A percentile compares a stretch with the other conserved stretches of the same genome.
phyloP scores from a whole-genome alignment of 2,888 invertebrate genomes.

The Ctena decussata region DNA sequence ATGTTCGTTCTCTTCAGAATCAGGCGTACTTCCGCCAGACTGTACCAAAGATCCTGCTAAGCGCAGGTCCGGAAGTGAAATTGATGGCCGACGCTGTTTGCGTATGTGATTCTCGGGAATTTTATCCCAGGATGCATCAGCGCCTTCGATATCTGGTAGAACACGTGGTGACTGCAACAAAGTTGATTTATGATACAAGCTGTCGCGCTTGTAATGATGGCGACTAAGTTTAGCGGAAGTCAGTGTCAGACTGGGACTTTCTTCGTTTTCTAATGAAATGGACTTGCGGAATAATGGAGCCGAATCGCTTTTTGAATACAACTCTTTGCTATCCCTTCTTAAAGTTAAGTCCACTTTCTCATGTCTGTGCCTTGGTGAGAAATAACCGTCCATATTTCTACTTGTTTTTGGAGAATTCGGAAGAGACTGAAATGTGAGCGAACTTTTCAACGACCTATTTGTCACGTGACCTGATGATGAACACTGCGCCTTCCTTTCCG shows the following conservation, averaged over 20 bases:
- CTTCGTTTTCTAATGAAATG: constrained; percentile 30
- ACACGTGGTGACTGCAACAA: constrained; percentile 17
- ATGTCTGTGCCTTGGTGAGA: background rate
- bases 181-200: constrained; percentile 38
- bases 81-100: constrained; percentile 65
- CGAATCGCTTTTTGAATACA: constrained; percentile 43
- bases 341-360: background rate
- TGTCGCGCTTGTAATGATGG: constrained; percentile 59
- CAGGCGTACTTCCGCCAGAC: constrained; percentile 70
- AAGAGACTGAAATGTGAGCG: background rate
- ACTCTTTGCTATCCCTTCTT: background rate
- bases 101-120: constrained; percentile 42
- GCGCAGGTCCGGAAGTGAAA: constrained; percentile 78
- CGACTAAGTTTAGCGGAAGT: constrained; percentile 59
- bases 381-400: background rate
- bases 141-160: constrained; percentile 17
- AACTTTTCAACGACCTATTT: background rate
- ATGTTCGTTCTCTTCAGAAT: constrained; percentile 12
- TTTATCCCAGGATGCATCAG: background rate
- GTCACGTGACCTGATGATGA: background rate
- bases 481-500: constrained; percentile 35
- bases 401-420: background rate
- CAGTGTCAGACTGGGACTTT: constrained; percentile 41
- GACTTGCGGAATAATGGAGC: constrained; percentile 33
- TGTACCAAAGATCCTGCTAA: constrained; percentile 67